These are phyloP conservation scores for Enteromius viviparus DNA, from an alignment of 2,797 vertebrate species.

Conservation along the genomic window DNA sequence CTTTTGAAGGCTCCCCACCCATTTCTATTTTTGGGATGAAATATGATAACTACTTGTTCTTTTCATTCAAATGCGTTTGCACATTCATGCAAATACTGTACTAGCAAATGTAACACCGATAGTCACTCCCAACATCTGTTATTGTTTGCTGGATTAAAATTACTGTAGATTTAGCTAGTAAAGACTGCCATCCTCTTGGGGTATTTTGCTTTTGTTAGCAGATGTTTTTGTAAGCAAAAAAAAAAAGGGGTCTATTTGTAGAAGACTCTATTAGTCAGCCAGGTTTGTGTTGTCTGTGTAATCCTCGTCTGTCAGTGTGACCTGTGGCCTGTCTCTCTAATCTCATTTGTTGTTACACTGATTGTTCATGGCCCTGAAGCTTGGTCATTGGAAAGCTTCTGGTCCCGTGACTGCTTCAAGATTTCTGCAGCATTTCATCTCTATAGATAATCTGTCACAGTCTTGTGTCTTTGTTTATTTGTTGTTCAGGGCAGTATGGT, in stretches of 20 bases:
- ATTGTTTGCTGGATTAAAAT: background rate
- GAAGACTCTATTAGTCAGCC: background rate
- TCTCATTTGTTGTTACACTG: constrained; percentile 33
- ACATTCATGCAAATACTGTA: background rate
- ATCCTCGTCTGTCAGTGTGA: constrained; percentile 23
- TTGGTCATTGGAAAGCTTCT: background rate
- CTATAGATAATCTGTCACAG: background rate
- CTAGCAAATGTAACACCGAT: background rate
- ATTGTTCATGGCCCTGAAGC: background rate
- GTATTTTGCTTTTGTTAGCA: background rate
- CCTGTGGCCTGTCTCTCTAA: constrained; percentile 17
- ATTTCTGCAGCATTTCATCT: background rate
- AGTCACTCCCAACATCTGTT: background rate
- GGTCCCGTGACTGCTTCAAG: background rate
- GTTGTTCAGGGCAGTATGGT: background rate
- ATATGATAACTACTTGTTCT: background rate
- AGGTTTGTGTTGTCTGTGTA: constrained; percentile 31
- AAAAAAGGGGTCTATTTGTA: constrained; percentile 6
- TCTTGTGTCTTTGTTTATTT: background rate
- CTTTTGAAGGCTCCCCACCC: background rate
- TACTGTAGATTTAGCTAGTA: background rate
- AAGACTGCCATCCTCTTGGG: background rate
- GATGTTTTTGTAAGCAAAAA: background rate
- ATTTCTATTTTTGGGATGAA: background rate
- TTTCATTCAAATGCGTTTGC: background rate